Evolutionary conservation across 2,797 vertebrate species (phyloP), one percentile per base, ranked within the genome.

Genomic region (Lophius americanus): DNA sequence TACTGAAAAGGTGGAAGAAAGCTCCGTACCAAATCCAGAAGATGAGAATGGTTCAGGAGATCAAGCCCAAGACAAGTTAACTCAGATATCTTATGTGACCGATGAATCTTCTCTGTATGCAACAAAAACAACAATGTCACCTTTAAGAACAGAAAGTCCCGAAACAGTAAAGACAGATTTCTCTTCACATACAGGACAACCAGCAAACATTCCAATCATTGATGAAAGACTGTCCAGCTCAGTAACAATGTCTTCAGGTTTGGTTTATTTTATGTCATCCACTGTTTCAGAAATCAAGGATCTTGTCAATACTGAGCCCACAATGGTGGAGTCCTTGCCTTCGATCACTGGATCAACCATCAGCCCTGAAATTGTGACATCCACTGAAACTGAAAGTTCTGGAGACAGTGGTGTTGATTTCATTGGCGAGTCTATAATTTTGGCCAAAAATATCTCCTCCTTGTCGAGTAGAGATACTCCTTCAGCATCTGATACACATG

Each of bases 301-400:
- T 23, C 23, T 1, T 23, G 23, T 23, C 23, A 23, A 2, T 23
- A 23, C 1, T 23, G 23, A 23, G 23, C 23, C 23, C 23, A 23
- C 23, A 23, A 23, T 23, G 23, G 23, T 23, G 23, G 23, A 23
- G 14, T 47, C 23, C 2, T 32, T 9, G 49, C 48, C 71, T 46
- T 46, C 53, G 1, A 0, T 52, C 3, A 37, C 2, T 32, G 48
- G 37, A 57, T 42, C 59, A 36, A 58, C 59, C 1, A n/a, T 23
- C 3, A 6, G 1, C 5, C 9, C 51, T 47, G 51, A 60, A 11
- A 46, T 37, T 9, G 4, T 35, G 2, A 51, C 37, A 2, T 14
- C 51, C 10, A 38, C 33, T 23, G 62, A 36, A 3, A 3, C 14
- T 12, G 64, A 71, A 9, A 41, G 47, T 36, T 78, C 78, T 14